Evolutionary conservation across 2,888 invertebrate genomes (phyloP), one percentile per base, ranked within the genome.

Genomic region (Schizaphis graminum): DNA sequence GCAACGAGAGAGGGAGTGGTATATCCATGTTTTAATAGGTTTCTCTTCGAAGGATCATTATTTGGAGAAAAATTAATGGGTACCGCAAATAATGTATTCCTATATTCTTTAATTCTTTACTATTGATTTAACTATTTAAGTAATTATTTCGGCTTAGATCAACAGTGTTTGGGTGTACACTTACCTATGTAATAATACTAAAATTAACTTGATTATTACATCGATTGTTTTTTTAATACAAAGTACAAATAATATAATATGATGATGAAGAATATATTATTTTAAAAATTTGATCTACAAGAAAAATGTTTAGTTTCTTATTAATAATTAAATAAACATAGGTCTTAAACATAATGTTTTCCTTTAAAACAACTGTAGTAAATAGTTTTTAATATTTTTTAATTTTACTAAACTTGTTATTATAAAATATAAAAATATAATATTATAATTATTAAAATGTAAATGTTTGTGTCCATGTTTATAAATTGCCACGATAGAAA

Each of bases 21-120:
- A 77, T 77, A 35, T 35, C 77, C 77, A 77, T 35, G 77, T 77
- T 21, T 77, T 77, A 77, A 77, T 77, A 77, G 77, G 77, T 77
- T 77, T 35, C 21, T 77, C 35, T 77, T 35, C 35, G 21, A 77
- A 77, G 77, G 21, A 77, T 77, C 77, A 21, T 35, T 77, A 35
- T 35, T 77, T 35, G 35, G 35, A 77, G 13, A 89, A 77, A 77
- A 77, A 77, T 35, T 35, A 77, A 41, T 35, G 35, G 77, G 77
- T 21, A 77, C 2, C 21, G 35, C 35, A 21, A 77, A 77, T 41
- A 4, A 67, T 67, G 13, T 77, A 77, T 35, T 41, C 35, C 2
- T 77, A 77, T 77, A 35, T 35, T 53, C 53, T 53, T 53, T 53
- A 53, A 21, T 53, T 67, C 13, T 35, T n/a, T 35, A 35, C 21